phyloP scores from a whole-genome alignment of 2,888 invertebrate genomes.

The Synanthedon myopaeformis region DNA sequence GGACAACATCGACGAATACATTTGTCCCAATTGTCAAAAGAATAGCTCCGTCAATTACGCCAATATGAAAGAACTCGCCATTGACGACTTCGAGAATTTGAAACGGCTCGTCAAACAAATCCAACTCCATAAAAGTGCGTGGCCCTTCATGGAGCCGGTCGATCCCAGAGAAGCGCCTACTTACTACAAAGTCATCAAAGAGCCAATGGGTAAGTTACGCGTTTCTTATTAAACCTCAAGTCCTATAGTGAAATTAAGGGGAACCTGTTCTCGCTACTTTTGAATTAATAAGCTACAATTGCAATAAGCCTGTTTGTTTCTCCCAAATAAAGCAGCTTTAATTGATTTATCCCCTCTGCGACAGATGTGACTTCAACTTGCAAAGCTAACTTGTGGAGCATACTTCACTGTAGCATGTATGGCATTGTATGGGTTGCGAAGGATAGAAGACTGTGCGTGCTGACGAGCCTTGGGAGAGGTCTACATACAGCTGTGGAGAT shows the following conservation, averaged over 20 bases:
- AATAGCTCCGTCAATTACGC: constrained; percentile 90
- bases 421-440: no score
- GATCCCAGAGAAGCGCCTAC: constrained; percentile 96
- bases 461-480: no score
- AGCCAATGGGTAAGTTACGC: constrained; percentile 87
- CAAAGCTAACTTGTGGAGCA: no score
- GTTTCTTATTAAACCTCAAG: no score
- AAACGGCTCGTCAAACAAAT: constrained; percentile 90
- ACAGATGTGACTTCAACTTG: no score
- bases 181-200: constrained; percentile 95
- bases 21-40: constrained; percentile 95
- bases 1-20: constrained; percentile 94
- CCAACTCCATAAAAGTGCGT: constrained; percentile 93
- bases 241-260: no score
- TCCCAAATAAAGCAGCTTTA: no score
- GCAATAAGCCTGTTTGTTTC: no score
- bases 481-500: no score
- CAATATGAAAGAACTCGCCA: constrained; percentile 86
- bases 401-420: no score
- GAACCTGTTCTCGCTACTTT: neutral
- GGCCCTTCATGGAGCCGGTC: constrained; percentile 98
- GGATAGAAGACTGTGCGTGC: no score
- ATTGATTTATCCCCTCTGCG: no score
- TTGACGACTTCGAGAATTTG: constrained; percentile 85
- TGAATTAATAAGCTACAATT: neutral